Conservation (phyloP, 2,797 vertebrate genomes). For the Cetoscarus ocellatus region DNA sequence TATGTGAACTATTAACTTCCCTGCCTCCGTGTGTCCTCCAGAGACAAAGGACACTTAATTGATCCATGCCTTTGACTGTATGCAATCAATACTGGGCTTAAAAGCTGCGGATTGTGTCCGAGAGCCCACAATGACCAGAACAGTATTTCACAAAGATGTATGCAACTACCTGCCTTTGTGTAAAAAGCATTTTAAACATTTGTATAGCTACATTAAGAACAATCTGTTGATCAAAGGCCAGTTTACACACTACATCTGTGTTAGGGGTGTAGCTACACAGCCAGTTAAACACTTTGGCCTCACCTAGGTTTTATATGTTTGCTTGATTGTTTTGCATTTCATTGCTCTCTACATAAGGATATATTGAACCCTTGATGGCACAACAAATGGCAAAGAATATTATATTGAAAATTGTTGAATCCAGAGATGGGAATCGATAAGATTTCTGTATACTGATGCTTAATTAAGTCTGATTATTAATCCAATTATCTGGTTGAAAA, state of each 20-base stretch:
- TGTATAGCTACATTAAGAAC: slow-evolving; percentile 9
- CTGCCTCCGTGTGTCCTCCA: slow-evolving; percentile 11
- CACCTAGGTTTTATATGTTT: background rate
- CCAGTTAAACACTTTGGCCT: background rate
- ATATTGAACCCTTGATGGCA: too few relatives aligned
- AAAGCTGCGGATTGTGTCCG: slow-evolving; percentile 17
- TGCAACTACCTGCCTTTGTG: background rate
- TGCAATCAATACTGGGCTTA: slow-evolving; percentile 32
- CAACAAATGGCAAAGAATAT: too few relatives aligned
- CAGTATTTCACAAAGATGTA: slow-evolving; percentile 7
- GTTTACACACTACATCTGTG: background rate
- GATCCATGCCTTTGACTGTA: slow-evolving; percentile 32
- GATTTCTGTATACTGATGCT: too few relatives aligned
- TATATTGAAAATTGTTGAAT: too few relatives aligned
- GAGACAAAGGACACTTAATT: slow-evolving; percentile 32
- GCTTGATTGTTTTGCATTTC: too few relatives aligned
- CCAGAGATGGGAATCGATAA: too few relatives aligned
- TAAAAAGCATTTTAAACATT: slow-evolving; percentile 15
- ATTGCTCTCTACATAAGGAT: too few relatives aligned
- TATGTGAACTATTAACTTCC: slow-evolving; percentile 4
- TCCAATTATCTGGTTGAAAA: too few relatives aligned
- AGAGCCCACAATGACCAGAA: slow-evolving; percentile 7
- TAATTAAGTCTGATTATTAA: too few relatives aligned
- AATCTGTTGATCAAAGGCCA: background rate
- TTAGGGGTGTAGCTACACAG: background rate